Base-by-base conservation (phyloP, 2,888 invertebrate genomes). In the Noctuana brunneofusca region DNA sequence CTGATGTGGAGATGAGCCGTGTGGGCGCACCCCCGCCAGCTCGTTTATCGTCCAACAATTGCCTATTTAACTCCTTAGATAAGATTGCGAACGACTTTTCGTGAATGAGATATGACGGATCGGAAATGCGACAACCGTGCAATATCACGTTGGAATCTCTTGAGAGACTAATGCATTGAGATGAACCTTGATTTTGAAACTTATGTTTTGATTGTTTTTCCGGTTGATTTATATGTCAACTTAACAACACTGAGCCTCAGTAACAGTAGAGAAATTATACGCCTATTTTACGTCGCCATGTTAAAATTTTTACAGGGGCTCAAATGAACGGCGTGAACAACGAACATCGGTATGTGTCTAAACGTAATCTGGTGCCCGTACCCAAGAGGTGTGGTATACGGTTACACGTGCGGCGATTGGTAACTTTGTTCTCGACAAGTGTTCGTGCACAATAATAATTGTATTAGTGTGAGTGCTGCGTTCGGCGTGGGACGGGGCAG, bases 401-500 rank as follows among this genome's bases (percentile, higher is more conserved):
- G 78, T 82, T 82, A 82, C 80, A 82, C 78, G 79, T 79, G 81
- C 77, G 75, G 79, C 75, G 79, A 87, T 87, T 84, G 86, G 86
- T 78, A 81, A 81, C 81, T 74, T 75, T 77, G 73, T 74, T 78
- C 75, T 77, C 71, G 70, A 75, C 76, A 75, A 79, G 80, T 81
- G 79, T 77, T 75, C 73, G 76, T 75, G 74, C 76, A 77, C 71
- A 75, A 69, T 76, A 76, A 75, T 69, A 74, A 69, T 62, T 70
- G 68, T 70, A 75, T 75, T 71, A 84, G 86, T 84, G 85, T 83
- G 84, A 77, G 85, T 81, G 81, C 78, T 86, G 83, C 82, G 84
- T 86, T 87, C 80, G 79, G 82, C 84, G 90, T 89, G 89, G 89
- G 89, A 86, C 83, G 89, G 80, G 82, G 79, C 89, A 86, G 76